phyloP scores from a whole-genome alignment of 2,113 vertebrate genomes.

The Neoarius graeffei region DNA sequence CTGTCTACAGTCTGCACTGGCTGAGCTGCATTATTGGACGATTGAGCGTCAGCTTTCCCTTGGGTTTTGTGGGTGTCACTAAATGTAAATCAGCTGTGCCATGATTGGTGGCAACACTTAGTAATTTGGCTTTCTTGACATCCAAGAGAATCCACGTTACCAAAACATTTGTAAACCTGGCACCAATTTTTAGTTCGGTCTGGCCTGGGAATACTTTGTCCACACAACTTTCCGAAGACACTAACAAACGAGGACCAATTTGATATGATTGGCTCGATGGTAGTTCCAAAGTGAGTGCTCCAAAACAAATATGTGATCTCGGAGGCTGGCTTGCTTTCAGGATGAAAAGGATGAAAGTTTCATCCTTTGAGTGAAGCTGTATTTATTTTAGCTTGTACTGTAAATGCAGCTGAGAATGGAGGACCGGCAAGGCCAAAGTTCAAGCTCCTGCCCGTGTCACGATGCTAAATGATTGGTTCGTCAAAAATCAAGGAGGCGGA shows the following conservation, averaged over 20 bases:
- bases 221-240: not conserved
- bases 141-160: not conserved
- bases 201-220: not conserved
- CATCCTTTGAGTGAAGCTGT: not conserved
- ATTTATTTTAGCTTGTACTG: not conserved
- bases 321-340: not conserved
- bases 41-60: not conserved
- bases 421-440: not conserved
- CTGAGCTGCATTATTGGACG: not conserved
- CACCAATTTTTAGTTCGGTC: not conserved
- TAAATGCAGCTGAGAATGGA: not conserved
- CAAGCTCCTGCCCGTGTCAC: not conserved
- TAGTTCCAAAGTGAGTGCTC: not conserved
- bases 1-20: not conserved
- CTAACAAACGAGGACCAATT: not conserved
- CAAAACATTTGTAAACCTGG: not conserved
- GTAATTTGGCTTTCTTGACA: not conserved
- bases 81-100: not conserved
- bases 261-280: not conserved
- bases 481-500: conserved; percentile 1
- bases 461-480: conserved; percentile 7
- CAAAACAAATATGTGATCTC: not conserved
- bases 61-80: not conserved
- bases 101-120: not conserved
- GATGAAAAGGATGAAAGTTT: not conserved